Percentiles rank a stretch among this genome's conserved stretches.
Conservation (phyloP, 1,140 invertebrate genomes). For the Polypedilum vanderplanki region DNA sequence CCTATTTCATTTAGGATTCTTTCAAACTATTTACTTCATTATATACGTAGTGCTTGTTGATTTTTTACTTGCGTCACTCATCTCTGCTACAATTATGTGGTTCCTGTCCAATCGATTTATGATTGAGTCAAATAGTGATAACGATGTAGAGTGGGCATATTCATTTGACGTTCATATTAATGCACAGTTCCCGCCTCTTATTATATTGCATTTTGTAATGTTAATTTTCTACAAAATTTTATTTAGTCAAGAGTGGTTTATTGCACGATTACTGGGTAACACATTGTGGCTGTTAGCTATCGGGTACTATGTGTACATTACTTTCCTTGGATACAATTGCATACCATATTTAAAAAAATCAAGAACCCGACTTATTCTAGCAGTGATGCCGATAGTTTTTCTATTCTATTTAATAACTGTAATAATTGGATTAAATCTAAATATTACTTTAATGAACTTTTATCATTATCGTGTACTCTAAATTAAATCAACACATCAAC, state of each 20-base stretch:
- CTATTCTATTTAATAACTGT: slow-evolving; percentile 76
- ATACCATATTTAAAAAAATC: slow-evolving; percentile 78
- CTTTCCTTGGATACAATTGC: slow-evolving; percentile 96
- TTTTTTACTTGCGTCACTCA: slow-evolving; percentile 79
- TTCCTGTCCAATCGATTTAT: slow-evolving; percentile 77
- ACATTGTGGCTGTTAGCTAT: slow-evolving; percentile 88
- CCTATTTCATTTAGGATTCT: slow-evolving; percentile 65
- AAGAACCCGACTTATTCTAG: slow-evolving; percentile 72
- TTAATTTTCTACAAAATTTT: slow-evolving; percentile 80
- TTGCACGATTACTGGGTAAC: slow-evolving; percentile 82
- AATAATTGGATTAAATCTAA: slow-evolving; percentile 61
- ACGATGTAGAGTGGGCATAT: slow-evolving; percentile 96
- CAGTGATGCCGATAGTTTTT: slow-evolving; percentile 72
- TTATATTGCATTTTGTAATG: slow-evolving; percentile 89
- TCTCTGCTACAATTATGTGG: slow-evolving; percentile 89
- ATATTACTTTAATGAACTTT: slow-evolving; percentile 66
- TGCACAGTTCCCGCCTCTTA: slow-evolving; percentile 92
- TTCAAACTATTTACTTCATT: slow-evolving; percentile 77
- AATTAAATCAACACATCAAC: neutral
- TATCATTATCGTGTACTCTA: slow-evolving; percentile 61
- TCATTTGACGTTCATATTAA: slow-evolving; percentile 98
- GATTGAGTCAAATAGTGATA: slow-evolving; percentile 57
- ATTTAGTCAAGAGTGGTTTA: slow-evolving; percentile 64
- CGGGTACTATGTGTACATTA: slow-evolving; percentile 94
- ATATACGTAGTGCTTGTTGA: slow-evolving; percentile 92